phyloP scores from a whole-genome alignment of 1,140 invertebrate genomes.

The Marisa cornuarietis region DNA sequence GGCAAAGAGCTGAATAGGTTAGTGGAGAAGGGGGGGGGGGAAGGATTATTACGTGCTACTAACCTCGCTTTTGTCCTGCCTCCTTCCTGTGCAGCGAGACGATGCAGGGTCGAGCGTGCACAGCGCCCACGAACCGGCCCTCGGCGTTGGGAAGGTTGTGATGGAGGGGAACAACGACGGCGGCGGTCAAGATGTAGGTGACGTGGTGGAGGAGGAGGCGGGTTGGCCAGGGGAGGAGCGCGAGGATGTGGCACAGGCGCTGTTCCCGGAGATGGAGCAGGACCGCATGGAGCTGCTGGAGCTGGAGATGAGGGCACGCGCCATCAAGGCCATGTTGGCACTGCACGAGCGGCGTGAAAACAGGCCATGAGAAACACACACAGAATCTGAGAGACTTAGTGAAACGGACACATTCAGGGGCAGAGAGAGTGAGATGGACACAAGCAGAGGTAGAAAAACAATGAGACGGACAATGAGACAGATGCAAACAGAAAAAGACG shows the following conservation, averaged over 20 bases:
- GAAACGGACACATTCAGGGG: not conserved
- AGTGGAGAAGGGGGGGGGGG: too few species aligned
- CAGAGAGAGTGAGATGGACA: not conserved
- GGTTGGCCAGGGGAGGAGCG: conserved; percentile 19
- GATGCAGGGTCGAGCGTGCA: not conserved
- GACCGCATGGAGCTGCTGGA: conserved; percentile 68
- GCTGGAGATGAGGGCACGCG: conserved; percentile 68
- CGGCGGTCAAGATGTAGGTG: conserved; percentile 24
- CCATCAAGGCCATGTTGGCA: conserved; percentile 68
- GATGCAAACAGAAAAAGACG: not conserved
- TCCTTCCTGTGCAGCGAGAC: not conserved
- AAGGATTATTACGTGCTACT: too few species aligned
- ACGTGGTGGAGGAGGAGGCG: conserved; percentile 23
- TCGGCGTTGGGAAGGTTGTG: conserved; percentile 8
- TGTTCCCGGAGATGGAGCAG: conserved; percentile 46
- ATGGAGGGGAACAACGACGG: not conserved
- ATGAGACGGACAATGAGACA: not conserved
- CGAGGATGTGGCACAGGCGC: conserved; percentile 6
- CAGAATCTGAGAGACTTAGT: not conserved
- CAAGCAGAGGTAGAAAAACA: not conserved
- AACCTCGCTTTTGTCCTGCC: not conserved
- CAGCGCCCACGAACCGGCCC: not conserved
- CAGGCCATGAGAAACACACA: not conserved
- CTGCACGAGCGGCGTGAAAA: conserved; percentile 24
- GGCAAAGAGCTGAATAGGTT: too few species aligned